Evolutionary conservation across 1,140 invertebrate genomes (phyloP), one percentile per base, ranked within the genome.

Genomic region (Octopus bimaculoides): DNA sequence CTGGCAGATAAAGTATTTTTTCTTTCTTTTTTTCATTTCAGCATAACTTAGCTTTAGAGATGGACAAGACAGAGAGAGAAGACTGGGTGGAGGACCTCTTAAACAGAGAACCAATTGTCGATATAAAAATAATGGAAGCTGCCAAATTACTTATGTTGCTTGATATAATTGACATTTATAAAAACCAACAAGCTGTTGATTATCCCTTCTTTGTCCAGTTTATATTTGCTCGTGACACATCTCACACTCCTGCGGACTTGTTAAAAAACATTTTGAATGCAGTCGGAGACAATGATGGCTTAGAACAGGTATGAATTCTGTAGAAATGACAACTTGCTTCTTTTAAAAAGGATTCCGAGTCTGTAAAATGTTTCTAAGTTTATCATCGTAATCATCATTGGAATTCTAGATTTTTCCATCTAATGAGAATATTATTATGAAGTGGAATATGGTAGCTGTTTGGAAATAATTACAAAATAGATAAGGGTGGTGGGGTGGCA

Each of bases 91-190:
- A 87, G 5, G 78, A 84, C 9, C 80, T 89, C 12, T 84, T 92
- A n/a, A 92, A 92, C 84, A 82, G 85, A 74, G 89, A 90, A 77
- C 82, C 84, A 17, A 83, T 83, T 5, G 82, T 90, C 82, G 91
- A 92, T 81, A 78, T 91, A 17, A 86, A 88, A 54, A 83, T 91
- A 20, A 89, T 92, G 87, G 92, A 92, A 87, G 92, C 91, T 54
- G 84, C 92, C 20, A 92, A 92, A 83, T 84, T 92, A 20, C 87
- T 92, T 81, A 92, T 92, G 91, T 84, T 91, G 69, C 83, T 89
- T 26, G 84, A 87, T 69, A 87, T 88, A 5, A 84, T 91, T 53
- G 84, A 90, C 73, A 82, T 92, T 52, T 83, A 90, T 83, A 75
- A 85, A 52, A 84, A 87, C 54, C 82, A 81, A 54, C 81, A 83